These are phyloP conservation scores for Silurus asotus DNA, from an alignment of 2,113 vertebrate genomes.

Conservation along the genomic window DNA sequence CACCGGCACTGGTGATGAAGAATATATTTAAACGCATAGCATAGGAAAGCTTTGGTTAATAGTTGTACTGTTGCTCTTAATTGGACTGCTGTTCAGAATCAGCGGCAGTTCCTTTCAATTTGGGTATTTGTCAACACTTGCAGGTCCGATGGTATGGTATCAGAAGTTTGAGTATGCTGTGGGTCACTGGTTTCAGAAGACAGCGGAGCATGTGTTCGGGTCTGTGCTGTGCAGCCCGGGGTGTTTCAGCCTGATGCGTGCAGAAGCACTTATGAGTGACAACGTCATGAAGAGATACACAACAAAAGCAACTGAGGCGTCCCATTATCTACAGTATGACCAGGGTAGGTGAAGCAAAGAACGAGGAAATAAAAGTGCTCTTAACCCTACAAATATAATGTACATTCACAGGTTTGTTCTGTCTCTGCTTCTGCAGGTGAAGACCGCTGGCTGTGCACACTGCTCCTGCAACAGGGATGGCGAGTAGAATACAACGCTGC, in stretches of 20 bases:
- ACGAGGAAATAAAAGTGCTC: neutral
- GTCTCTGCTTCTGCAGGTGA: slow-evolving; percentile 61
- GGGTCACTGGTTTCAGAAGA: slow-evolving; percentile 77
- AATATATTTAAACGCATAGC: neutral
- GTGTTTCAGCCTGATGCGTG: slow-evolving; percentile 76
- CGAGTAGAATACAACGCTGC: slow-evolving; percentile 73
- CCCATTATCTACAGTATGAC: slow-evolving; percentile 69
- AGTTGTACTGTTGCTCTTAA: neutral
- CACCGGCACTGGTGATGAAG: slow-evolving; percentile 68
- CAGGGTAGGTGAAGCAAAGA: slow-evolving; percentile 60
- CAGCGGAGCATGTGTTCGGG: slow-evolving; percentile 72
- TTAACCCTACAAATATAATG: neutral
- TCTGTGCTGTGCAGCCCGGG: slow-evolving; percentile 74
- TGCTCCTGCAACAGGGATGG: slow-evolving; percentile 74
- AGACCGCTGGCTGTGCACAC: slow-evolving; percentile 74
- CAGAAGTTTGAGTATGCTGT: slow-evolving; percentile 78
- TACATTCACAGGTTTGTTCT: neutral
- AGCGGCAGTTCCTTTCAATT: neutral
- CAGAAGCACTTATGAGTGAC: slow-evolving; percentile 71
- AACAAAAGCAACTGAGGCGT: slow-evolving; percentile 62
- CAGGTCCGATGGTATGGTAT: slow-evolving; percentile 76
- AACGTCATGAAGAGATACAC: slow-evolving; percentile 74
- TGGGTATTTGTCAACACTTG: neutral
- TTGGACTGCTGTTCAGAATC: neutral
- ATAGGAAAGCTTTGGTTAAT: neutral